Percentiles rank a stretch among this genome's conserved stretches.
phyloP scores from a whole-genome alignment of 2,113 vertebrate genomes.

The Pseudopipra pipra region DNA sequence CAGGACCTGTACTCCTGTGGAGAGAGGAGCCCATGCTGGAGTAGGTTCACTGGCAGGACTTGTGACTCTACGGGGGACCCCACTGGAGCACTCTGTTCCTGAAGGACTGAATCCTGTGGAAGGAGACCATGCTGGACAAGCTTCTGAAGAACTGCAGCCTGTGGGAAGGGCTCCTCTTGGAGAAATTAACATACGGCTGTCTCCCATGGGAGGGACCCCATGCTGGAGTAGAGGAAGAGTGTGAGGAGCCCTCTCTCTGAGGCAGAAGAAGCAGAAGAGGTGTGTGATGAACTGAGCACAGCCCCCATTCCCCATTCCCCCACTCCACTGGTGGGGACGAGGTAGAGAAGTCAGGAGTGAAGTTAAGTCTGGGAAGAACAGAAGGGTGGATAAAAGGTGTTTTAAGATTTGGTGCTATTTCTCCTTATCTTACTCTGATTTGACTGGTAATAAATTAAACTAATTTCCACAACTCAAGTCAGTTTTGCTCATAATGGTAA shows the following conservation, averaged over 20 bases:
- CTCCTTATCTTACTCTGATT: neutral
- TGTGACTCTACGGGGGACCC: neutral
- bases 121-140: neutral
- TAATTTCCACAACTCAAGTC: neutral
- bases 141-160: neutral
- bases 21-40: no score
- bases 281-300: no score
- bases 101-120: neutral
- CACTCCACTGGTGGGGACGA: neutral
- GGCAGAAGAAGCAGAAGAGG: neutral
- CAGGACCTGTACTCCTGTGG: neutral
- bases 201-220: neutral
- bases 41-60: neutral
- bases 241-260: neutral
- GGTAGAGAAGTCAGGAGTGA: neutral
- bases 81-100: neutral
- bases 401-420: neutral
- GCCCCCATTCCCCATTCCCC: neutral
- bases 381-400: neutral
- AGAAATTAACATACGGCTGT: neutral
- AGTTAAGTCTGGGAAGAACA: neutral
- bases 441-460: neutral
- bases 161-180: neutral
- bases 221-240: neutral
- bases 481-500: neutral